Base-by-base conservation (phyloP, 1,140 invertebrate species). In the Brachionus calyciflorus region DNA sequence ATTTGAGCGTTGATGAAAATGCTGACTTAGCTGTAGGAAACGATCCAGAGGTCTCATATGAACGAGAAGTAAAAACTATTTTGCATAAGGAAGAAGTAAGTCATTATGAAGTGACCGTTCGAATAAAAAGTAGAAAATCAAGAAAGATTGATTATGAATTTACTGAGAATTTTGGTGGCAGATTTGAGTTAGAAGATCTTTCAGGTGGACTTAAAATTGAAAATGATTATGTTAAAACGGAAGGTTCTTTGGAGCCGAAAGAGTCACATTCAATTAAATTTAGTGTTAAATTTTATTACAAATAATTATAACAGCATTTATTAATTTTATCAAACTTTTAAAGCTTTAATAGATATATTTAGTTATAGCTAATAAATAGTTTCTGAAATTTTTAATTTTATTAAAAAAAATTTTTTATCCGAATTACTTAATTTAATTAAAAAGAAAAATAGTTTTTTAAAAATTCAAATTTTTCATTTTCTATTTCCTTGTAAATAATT, bases 261-360 rank as follows among this genome's bases (percentile, higher is more conserved):
- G 33, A 44, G 21, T 14, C 41, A 17, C 7, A 37, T 1, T 65
- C 60, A 3, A 12, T 65, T 14, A 44, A 44, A 65, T 65, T 65
- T 65, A 37, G 60, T 41, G 37, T 65, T 40, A 65, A 24, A 7
- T 65, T 65, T 41, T 65, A 41, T 21, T 65, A 65, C 24, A 65
- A 41, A 46, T 37, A 37, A n/a, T n/a, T n/a, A n/a, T n/a, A n/a
- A n/a, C n/a, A n/a, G n/a, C n/a, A n/a, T n/a, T n/a, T n/a, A n/a
- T n/a, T n/a, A n/a, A n/a, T n/a, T n/a, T n/a, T n/a, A n/a, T n/a
- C n/a, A n/a, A n/a, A n/a, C n/a, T n/a, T n/a, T n/a, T n/a, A n/a
- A n/a, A n/a, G n/a, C n/a, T n/a, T n/a, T n/a, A n/a, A n/a, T n/a
- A n/a, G n/a, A n/a, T n/a, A n/a, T n/a, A n/a, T n/a, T n/a, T n/a